These are phyloP conservation scores for Solen grandis DNA, from an alignment of 1,140 invertebrate species.

Conservation along the genomic window DNA sequence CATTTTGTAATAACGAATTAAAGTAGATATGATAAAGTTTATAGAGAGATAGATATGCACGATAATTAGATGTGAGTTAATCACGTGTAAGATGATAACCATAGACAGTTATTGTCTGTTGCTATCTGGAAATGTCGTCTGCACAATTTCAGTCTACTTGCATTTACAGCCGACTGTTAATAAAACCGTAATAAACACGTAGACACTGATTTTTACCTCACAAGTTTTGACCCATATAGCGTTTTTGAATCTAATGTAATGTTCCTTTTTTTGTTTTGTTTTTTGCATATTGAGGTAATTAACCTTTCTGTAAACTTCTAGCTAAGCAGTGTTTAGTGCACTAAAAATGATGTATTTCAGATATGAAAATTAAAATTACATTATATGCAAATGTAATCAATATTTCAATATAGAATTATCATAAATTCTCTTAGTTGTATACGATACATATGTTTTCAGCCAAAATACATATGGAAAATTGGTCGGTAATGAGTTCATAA, in stretches of 20 bases:
- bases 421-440: no score
- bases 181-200: background rate
- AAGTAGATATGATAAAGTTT: background rate
- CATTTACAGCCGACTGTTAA: background rate
- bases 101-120: constrained; percentile 42
- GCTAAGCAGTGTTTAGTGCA: no score
- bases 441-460: no score
- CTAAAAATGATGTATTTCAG: no score
- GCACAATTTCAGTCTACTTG: constrained; percentile 16
- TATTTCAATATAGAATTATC: no score
- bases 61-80: constrained; percentile 45
- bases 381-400: no score
- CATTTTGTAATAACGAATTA: background rate
- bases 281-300: background rate
- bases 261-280: background rate
- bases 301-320: background rate
- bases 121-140: constrained; percentile 26
- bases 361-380: no score
- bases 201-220: background rate
- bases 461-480: no score
- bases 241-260: background rate
- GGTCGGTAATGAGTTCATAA: no score
- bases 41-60: background rate
- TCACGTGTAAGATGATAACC: constrained; percentile 24
- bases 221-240: background rate